phyloP scores from a whole-genome alignment of 2,797 vertebrate species.

The Philypnodon macrostomus region DNA sequence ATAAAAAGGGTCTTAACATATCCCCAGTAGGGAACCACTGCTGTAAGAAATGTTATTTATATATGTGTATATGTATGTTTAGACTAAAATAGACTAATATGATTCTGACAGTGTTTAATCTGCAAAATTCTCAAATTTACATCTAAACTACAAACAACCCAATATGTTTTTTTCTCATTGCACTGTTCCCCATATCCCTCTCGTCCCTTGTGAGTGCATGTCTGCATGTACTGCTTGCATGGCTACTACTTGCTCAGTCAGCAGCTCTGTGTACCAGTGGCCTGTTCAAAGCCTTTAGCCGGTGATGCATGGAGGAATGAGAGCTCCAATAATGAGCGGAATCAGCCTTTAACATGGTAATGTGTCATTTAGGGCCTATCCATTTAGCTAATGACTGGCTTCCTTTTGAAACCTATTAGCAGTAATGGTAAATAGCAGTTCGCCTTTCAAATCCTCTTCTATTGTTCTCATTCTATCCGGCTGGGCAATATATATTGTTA shows the following conservation, averaged over 20 bases:
- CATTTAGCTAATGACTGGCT: conserved; percentile 69
- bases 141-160: conserved; percentile 13
- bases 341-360: conserved; percentile 73
- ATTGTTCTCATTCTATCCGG: conserved; percentile 11
- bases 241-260: conserved; percentile 60
- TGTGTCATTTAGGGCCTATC: conserved; percentile 71
- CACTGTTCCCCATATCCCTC: conserved; percentile 2
- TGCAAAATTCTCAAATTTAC: conserved; percentile 2
- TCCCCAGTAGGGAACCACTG: too few species aligned
- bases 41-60: too few species aligned
- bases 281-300: conserved; percentile 36
- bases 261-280: conserved; percentile 48
- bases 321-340: conserved; percentile 66
- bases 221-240: neutral
- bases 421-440: conserved; percentile 63
- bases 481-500: too few species aligned
- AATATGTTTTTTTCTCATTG: conserved; percentile 15
- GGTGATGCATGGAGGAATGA: conserved; percentile 66
- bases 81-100: too few species aligned
- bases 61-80: too few species aligned
- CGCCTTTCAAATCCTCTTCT: conserved; percentile 34
- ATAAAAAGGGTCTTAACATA: too few species aligned
- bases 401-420: conserved; percentile 75
- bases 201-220: conserved; percentile 7
- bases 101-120: too few species aligned